phyloP scores from a whole-genome alignment of 37 sponge, comb jelly and placozoan species.

The Cladorhizidae sp. region DNA sequence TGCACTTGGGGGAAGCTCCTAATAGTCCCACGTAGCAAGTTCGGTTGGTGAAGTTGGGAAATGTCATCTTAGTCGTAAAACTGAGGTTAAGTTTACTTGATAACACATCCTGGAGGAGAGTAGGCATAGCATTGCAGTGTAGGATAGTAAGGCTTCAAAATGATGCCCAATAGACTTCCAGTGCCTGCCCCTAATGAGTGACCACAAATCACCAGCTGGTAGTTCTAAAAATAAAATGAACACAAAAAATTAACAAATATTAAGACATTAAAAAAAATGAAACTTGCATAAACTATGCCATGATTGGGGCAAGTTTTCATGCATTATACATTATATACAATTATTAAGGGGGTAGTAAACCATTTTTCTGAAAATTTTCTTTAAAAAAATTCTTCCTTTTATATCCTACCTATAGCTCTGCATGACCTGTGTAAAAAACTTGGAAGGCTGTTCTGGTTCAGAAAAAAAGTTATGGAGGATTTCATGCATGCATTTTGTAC shows the following conservation, averaged over 20 bases:
- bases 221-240: constrained; percentile 57
- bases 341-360: no score
- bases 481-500: no score
- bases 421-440: no score
- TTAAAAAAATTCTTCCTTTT: no score
- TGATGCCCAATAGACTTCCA: constrained; percentile 63
- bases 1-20: neutral
- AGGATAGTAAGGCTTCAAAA: constrained; percentile 43
- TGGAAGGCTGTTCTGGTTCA: no score
- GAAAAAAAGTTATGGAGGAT: no score
- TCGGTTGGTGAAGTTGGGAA: neutral
- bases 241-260: neutral
- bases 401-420: no score
- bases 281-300: neutral
- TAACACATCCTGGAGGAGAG: constrained; percentile 57
- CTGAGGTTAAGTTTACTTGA: constrained; percentile 4
- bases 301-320: neutral
- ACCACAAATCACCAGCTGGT: constrained; percentile 59
- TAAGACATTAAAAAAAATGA: neutral
- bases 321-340: neutral
- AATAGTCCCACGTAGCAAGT: neutral
- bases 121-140: constrained; percentile 78
- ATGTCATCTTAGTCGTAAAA: neutral
- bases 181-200: constrained; percentile 72
- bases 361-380: no score